These are phyloP conservation scores for Pararge aegeria DNA, from an alignment of 1,140 invertebrate genomes.

Conservation along the genomic window DNA sequence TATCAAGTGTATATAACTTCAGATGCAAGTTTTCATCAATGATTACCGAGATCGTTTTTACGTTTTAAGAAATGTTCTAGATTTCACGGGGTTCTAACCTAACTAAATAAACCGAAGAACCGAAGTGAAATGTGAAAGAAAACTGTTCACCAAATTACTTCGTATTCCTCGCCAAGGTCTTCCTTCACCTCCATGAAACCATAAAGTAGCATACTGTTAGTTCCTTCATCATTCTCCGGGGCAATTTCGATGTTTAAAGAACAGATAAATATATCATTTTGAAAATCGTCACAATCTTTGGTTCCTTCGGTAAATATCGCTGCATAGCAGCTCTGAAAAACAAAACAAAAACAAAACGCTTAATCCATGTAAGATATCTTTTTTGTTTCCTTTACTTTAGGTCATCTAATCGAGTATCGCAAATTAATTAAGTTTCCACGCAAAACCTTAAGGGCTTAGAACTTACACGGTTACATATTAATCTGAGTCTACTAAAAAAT, in stretches of 20 bases:
- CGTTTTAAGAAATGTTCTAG: too few species aligned
- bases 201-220: slow-evolving; percentile 18
- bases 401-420: too few species aligned
- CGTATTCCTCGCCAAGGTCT: slow-evolving; percentile 24
- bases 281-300: slow-evolving; percentile 23
- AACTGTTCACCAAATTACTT: slow-evolving; percentile 28
- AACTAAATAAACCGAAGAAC: too few species aligned
- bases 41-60: too few species aligned
- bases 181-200: slow-evolving; percentile 20
- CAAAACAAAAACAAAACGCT: slow-evolving; percentile 3
- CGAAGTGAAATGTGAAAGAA: too few species aligned
- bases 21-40: too few species aligned
- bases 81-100: too few species aligned
- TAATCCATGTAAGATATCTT: too few species aligned
- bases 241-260: slow-evolving; percentile 14
- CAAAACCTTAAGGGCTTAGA: too few species aligned
- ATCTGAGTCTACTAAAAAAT: too few species aligned
- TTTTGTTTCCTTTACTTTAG: neutral
- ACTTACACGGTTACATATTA: too few species aligned
- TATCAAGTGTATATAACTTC: too few species aligned
- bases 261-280: slow-evolving; percentile 25
- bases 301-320: slow-evolving; percentile 26
- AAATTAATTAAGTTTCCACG: neutral
- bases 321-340: slow-evolving; percentile 26
- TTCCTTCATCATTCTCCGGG: neutral